Evolutionary conservation across 2,888 invertebrate species (phyloP).

Genomic region (Axea sp.): DNA sequence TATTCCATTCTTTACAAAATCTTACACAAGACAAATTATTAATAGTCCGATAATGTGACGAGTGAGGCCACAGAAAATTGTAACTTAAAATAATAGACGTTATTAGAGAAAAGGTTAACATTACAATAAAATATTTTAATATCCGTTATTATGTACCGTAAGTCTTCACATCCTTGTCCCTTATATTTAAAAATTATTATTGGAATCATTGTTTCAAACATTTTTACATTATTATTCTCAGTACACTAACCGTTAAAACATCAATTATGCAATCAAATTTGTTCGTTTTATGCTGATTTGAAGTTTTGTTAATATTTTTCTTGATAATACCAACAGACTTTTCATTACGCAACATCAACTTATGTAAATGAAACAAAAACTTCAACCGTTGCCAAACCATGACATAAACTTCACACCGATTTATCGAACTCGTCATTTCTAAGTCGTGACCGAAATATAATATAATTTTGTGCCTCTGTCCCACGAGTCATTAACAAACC

Average conservation of each 20-base stretch:
- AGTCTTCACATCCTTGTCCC: conserved; percentile 4
- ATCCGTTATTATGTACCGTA: conserved; percentile 6
- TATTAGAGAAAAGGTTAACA: conserved; percentile 13
- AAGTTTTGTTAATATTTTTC: too few relatives aligned
- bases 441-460: too few relatives aligned
- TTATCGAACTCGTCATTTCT: too few relatives aligned
- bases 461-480: too few relatives aligned
- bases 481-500: background rate
- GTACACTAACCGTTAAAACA: background rate
- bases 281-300: background rate
- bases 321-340: too few relatives aligned
- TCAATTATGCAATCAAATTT: background rate
- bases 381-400: too few relatives aligned
- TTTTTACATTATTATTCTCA: conserved; percentile 1
- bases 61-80: background rate
- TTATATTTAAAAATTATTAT: conserved; percentile 4
- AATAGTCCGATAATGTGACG: too few relatives aligned
- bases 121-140: conserved; percentile 2
- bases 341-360: too few relatives aligned
- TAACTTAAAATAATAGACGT: background rate
- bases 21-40: too few relatives aligned
- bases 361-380: too few relatives aligned
- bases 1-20: too few relatives aligned
- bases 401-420: too few relatives aligned
- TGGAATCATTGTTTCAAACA: background rate